Evolutionary conservation across 2,113 vertebrate species (phyloP).

Genomic region (Muntiacus reevesi): DNA sequence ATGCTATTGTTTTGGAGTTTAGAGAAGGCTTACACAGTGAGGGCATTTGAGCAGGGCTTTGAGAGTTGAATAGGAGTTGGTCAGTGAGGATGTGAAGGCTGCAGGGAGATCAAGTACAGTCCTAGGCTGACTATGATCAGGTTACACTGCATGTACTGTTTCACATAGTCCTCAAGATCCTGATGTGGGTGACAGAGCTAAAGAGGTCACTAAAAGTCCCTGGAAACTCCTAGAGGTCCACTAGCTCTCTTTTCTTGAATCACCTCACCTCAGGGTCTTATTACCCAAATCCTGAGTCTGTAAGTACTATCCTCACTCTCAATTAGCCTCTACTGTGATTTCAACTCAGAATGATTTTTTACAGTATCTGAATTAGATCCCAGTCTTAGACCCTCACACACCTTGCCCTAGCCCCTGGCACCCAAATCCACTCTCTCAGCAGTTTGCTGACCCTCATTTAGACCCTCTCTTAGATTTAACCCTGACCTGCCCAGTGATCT

Average conservation of each 20-base stretch:
- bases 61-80: background rate
- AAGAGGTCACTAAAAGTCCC: background rate
- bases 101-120: background rate
- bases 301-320: background rate
- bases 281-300: background rate
- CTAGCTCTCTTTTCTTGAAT: background rate
- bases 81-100: background rate
- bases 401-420: background rate
- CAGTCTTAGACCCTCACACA: background rate
- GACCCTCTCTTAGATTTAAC: background rate
- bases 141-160: background rate
- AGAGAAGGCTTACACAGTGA: background rate
- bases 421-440: background rate
- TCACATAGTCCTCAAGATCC: background rate
- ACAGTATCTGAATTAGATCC: background rate
- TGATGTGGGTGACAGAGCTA: background rate
- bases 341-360: background rate
- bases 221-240: background rate
- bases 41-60: background rate
- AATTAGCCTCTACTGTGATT: background rate
- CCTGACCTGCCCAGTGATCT: background rate
- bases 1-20: background rate
- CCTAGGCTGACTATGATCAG: background rate
- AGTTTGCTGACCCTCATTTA: background rate
- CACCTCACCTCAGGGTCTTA: background rate